A percentile compares a stretch with the other conserved stretches of the same genome.
phyloP scores from a whole-genome alignment of 2,797 vertebrate species.

The Astyanax mexicanus region DNA sequence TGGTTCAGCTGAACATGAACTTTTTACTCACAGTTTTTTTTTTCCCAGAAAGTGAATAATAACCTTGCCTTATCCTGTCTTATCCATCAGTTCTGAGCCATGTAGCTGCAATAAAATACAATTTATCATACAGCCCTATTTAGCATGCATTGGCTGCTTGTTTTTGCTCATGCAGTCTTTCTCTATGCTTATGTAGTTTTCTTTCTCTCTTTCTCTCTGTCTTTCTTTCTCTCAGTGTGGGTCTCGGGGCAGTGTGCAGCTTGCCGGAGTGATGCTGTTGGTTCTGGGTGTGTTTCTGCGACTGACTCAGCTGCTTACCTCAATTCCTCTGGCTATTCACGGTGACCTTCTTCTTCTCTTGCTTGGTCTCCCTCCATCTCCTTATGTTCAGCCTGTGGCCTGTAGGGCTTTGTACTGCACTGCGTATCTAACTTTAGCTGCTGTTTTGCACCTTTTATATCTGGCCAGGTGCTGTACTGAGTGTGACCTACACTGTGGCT shows the following conservation, averaged over 20 bases:
- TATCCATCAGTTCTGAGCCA: too few species aligned
- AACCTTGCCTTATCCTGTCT: too few species aligned
- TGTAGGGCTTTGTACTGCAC: too few species aligned
- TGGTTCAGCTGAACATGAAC: too few species aligned
- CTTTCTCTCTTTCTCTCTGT: not conserved
- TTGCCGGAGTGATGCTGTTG: constrained; percentile 72
- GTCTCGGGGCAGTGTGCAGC: constrained; percentile 70
- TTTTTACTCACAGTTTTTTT: too few species aligned
- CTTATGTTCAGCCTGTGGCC: not conserved
- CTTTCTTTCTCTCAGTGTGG: constrained; percentile 69
- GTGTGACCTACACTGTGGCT: constrained; percentile 81
- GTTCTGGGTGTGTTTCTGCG: constrained; percentile 78
- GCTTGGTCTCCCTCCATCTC: not conserved
- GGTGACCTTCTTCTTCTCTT: constrained; percentile 66
- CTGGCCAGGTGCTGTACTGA: constrained; percentile 79
- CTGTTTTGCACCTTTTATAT: constrained; percentile 1
- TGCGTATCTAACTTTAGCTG: not conserved
- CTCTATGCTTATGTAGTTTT: not conserved
- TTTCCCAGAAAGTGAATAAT: too few species aligned
- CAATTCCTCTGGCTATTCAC: constrained; percentile 78
- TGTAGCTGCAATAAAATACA: too few species aligned
- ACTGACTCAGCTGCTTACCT: constrained; percentile 74
- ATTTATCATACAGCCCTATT: too few species aligned
- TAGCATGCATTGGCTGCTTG: too few species aligned
- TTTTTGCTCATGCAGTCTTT: too few species aligned